Conservation (phyloP, 2,113 vertebrate species). For the Mellivora capensis region DNA sequence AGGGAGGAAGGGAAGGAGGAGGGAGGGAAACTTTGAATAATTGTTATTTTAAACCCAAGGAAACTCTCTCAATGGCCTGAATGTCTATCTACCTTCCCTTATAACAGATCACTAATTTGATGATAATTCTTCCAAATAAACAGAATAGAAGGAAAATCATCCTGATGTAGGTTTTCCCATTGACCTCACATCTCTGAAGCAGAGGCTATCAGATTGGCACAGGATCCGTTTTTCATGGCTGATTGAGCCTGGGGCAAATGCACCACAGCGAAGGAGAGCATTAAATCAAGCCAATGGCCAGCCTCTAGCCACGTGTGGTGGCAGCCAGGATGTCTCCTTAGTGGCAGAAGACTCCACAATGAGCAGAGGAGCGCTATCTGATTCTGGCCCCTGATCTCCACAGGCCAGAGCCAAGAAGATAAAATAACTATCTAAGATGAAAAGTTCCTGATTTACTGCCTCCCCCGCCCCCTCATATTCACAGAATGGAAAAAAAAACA, state of each 20-base stretch:
- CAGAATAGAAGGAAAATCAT: not conserved
- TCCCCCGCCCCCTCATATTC: not conserved
- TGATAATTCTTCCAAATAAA: constrained; percentile 37
- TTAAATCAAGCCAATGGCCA: constrained; percentile 7
- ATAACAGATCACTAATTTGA: constrained; percentile 20
- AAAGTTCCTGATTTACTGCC: not conserved
- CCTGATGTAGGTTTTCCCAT: not conserved
- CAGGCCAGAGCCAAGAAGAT: not conserved
- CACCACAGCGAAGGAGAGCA: not conserved
- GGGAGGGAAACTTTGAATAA: not conserved
- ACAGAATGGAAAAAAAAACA: not conserved
- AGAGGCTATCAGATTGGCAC: not conserved
- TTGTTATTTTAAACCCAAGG: not conserved
- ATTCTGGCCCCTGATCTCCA: constrained; percentile 6
- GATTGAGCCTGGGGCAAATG: constrained; percentile 43
- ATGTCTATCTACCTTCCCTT: not conserved
- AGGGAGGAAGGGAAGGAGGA: not conserved
- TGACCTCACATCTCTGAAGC: constrained; percentile 23
- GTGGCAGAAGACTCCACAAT: constrained; percentile 12
- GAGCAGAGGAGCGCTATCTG: not conserved
- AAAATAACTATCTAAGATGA: not conserved
- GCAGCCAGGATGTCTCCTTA: not conserved
- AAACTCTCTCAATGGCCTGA: not conserved
- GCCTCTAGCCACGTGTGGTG: not conserved
- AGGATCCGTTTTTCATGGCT: constrained; percentile 55